These are phyloP conservation scores for Empidonax alnorum DNA, from an alignment of 2,113 vertebrate species.

Conservation along the genomic window DNA sequence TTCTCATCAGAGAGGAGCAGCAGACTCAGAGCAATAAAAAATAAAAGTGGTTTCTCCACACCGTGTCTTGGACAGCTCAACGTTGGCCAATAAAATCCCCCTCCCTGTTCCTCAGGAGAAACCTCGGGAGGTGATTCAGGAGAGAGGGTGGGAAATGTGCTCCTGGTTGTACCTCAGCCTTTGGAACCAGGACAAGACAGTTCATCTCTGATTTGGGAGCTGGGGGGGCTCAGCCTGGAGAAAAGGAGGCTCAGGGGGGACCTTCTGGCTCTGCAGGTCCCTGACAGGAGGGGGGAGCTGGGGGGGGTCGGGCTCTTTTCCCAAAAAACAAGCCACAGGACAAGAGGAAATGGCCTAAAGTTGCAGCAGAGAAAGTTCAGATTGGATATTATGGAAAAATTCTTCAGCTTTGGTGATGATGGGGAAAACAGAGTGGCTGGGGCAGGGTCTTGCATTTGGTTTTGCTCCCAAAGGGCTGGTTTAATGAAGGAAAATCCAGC, in stretches of 20 bases:
- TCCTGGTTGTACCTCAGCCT: neutral
- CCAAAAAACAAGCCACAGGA: neutral
- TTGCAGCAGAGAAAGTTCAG: neutral
- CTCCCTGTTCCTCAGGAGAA: neutral
- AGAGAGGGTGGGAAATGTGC: neutral
- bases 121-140: neutral
- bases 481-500: neutral
- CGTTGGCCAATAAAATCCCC: neutral
- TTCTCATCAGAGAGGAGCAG: neutral
- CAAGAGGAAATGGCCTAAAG: neutral
- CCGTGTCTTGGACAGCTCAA: neutral
- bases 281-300: neutral
- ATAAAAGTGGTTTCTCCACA: neutral
- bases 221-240: neutral
- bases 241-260: neutral
- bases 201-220: neutral
- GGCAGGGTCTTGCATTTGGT: neutral
- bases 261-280: neutral
- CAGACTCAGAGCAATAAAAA: rapidly evolving
- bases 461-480: neutral
- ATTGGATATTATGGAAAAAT: neutral
- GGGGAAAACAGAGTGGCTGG: rapidly evolving
- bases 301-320: neutral
- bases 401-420: neutral
- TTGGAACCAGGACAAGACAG: neutral